Evolutionary conservation across 2,113 vertebrate genomes (phyloP).

Genomic region (Motacilla tschutschensis): DNA sequence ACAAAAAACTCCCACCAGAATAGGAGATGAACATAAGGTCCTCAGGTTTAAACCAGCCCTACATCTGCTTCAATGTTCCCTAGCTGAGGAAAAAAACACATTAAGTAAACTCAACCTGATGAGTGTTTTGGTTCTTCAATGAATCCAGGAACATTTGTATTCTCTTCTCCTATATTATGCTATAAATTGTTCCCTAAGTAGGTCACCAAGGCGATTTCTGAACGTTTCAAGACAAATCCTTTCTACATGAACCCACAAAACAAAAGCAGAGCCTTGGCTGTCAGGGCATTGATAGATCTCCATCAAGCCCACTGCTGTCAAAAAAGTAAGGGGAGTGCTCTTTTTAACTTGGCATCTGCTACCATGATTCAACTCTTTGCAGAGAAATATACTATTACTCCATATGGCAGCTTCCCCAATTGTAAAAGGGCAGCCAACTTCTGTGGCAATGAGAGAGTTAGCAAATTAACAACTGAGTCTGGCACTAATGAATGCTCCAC

Average conservation of each 20-base stretch:
- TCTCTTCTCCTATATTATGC: slow-evolving; percentile 24
- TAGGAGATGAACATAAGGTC: slow-evolving; percentile 1
- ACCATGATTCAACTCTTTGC: slow-evolving; percentile 64
- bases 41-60: slow-evolving; percentile 38
- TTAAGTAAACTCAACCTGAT: slow-evolving; percentile 28
- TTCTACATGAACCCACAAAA: background rate
- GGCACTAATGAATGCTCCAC: slow-evolving; percentile 45
- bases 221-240: slow-evolving; percentile 24
- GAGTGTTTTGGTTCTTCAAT: slow-evolving; percentile 51
- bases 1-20: background rate
- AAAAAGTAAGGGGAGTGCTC: slow-evolving; percentile 55
- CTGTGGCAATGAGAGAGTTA: slow-evolving; percentile 33
- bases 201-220: slow-evolving; percentile 35
- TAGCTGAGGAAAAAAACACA: background rate
- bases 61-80: background rate
- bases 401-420: slow-evolving; percentile 58
- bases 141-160: slow-evolving; percentile 29
- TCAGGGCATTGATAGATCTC: slow-evolving; percentile 47
- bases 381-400: slow-evolving; percentile 62
- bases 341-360: slow-evolving; percentile 66
- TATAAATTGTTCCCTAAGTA: slow-evolving; percentile 57
- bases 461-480: slow-evolving; percentile 52
- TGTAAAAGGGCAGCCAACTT: slow-evolving; percentile 61
- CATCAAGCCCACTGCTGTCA: slow-evolving; percentile 63
- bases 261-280: slow-evolving; percentile 29